A percentile compares a stretch with the other conserved stretches of the same genome.
These are phyloP conservation scores for Hypocryptadius cinnamomeus DNA, from an alignment of 2,113 vertebrate genomes.

Conservation along the genomic window DNA sequence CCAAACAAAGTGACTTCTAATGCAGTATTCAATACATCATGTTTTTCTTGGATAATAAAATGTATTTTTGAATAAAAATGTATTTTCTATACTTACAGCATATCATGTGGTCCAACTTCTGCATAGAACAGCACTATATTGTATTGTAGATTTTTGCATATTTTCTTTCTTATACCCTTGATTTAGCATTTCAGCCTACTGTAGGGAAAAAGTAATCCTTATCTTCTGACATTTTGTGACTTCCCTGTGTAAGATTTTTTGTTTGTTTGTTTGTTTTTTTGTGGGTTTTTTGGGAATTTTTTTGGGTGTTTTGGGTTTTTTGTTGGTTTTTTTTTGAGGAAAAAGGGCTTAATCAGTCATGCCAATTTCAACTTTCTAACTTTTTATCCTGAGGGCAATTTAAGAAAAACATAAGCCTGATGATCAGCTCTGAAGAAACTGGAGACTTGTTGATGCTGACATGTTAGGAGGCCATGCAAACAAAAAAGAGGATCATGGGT, in stretches of 20 bases:
- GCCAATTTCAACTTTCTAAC: not conserved
- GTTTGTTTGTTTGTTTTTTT: not conserved
- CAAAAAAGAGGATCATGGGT: not conserved
- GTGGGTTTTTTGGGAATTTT: not conserved
- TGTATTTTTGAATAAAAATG: not conserved
- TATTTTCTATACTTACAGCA: not conserved
- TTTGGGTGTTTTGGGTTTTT: too few relatives aligned
- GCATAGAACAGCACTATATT: not conserved
- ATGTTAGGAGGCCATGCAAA: not conserved
- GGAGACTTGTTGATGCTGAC: not conserved
- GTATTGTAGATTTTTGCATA: not conserved
- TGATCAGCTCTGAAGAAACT: not conserved
- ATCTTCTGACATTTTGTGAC: not conserved
- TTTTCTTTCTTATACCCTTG: not conserved
- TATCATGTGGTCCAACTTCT: not conserved
- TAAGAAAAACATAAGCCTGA: not conserved
- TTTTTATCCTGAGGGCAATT: not conserved
- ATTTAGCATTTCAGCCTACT: not conserved
- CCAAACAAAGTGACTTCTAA: not conserved
- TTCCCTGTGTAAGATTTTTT: not conserved
- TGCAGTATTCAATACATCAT: not conserved
- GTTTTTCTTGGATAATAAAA: not conserved
- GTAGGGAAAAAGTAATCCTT: not conserved
- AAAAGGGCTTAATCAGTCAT: not conserved
- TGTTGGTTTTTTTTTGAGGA: not conserved